Conservation (phyloP, 2,888 invertebrate species). For the Cheilosia pagana region DNA sequence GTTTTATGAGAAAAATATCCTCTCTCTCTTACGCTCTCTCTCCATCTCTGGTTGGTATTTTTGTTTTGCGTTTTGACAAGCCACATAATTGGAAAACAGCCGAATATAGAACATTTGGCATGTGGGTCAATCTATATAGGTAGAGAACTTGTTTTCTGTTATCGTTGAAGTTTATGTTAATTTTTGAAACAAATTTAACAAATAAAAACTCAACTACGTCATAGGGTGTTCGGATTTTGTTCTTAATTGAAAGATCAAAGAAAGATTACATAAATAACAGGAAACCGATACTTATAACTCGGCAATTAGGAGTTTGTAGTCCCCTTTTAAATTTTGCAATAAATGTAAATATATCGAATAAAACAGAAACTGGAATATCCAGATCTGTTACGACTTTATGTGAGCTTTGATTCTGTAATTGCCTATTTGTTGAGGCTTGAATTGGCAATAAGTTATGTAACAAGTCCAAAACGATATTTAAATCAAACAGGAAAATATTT, state of each 20-base stretch:
- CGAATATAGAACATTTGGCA: neutral
- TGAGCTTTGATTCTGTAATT: too few relatives aligned
- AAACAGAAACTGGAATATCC: too few relatives aligned
- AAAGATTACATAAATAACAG: neutral
- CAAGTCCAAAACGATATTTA: too few relatives aligned
- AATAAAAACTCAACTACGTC: neutral
- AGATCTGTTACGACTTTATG: too few relatives aligned
- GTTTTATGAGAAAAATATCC: neutral
- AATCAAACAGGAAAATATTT: too few relatives aligned
- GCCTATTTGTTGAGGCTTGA: too few relatives aligned
- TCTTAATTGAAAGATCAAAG: neutral
- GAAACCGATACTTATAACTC: neutral
- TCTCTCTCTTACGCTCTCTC: neutral
- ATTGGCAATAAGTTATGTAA: too few relatives aligned
- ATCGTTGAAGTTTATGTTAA: constrained; percentile 3
- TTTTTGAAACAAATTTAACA: neutral
- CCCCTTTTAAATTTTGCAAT: too few relatives aligned
- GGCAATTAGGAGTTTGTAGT: neutral
- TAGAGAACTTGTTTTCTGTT: neutral
- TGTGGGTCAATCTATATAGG: constrained; percentile 15
- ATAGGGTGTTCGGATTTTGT: neutral
- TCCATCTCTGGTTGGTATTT: neutral
- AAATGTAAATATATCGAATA: too few relatives aligned
- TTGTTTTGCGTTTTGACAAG: constrained; percentile 4
- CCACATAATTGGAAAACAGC: constrained; percentile 1